A percentile compares a stretch with the other conserved stretches of the same genome.
phyloP scores from a whole-genome alignment of 2,113 vertebrate species.

The Amazona guildingii region DNA sequence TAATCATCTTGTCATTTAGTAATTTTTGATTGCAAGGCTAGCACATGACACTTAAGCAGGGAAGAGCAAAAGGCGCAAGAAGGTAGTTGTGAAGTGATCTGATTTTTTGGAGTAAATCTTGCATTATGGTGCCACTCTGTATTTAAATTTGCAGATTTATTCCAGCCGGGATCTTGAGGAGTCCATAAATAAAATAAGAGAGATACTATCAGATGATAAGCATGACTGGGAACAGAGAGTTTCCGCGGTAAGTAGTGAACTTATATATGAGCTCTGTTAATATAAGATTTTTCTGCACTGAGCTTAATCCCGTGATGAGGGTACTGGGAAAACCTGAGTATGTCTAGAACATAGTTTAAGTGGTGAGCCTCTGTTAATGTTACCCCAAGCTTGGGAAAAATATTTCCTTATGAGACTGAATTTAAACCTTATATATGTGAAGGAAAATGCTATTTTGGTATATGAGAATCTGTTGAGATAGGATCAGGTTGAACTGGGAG shows the following conservation, averaged over 20 bases:
- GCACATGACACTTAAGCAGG: background rate
- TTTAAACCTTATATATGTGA: background rate
- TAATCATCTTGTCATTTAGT: background rate
- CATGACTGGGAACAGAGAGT: constrained; percentile 98
- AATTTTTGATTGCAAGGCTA: background rate
- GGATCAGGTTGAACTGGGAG: background rate
- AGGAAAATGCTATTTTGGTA: background rate
- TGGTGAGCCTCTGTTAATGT: background rate
- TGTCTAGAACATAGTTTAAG: background rate
- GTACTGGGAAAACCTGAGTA: background rate
- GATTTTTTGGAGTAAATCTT: background rate
- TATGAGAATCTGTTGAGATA: background rate
- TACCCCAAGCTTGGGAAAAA: background rate
- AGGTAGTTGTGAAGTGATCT: background rate
- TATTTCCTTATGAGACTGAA: background rate
- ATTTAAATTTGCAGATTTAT: constrained; percentile 83
- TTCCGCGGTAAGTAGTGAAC: constrained; percentile 80
- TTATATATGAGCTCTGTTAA: background rate
- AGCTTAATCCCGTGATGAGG: background rate
- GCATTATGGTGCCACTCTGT: background rate
- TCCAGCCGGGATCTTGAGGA: constrained; percentile 95
- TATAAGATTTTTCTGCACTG: background rate
- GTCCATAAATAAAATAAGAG: constrained; percentile 91
- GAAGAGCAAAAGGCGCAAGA: background rate
- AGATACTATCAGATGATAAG: constrained; percentile 94